phyloP scores from a whole-genome alignment of 2,113 vertebrate genomes.

The Alosa alosa region DNA sequence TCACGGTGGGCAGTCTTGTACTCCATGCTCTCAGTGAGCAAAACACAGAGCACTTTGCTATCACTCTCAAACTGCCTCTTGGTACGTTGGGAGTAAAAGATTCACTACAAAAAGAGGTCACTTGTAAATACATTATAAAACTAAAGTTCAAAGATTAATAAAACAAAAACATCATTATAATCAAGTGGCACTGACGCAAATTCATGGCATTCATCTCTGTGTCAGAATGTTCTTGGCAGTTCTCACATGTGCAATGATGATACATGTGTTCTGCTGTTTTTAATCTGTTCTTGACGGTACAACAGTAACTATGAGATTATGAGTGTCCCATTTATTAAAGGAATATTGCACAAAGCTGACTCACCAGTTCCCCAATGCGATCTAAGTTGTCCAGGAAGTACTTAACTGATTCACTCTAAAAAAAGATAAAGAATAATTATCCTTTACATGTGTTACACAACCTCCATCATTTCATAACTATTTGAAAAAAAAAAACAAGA shows the following conservation, averaged over 20 bases:
- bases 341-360: constrained; percentile 51
- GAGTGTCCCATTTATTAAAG: neutral
- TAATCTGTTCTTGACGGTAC: neutral
- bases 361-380: constrained; percentile 94
- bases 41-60: neutral
- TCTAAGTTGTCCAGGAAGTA: constrained; percentile 98
- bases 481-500: neutral
- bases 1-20: neutral
- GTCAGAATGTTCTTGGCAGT: neutral
- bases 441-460: constrained; percentile 17
- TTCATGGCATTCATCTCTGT: neutral
- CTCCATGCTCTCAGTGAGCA: neutral
- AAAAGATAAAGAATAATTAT: neutral
- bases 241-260: neutral
- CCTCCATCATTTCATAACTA: neutral
- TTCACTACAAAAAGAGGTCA: neutral
- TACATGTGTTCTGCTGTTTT: neutral
- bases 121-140: neutral
- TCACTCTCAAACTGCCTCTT: neutral
- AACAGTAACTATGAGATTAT: neutral
- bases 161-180: neutral
- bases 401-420: constrained; percentile 94
- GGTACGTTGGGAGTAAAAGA: too few relatives aligned
- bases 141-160: neutral
- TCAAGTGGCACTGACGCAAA: neutral